Base-by-base conservation (phyloP, 1,140 invertebrate species). In the Scaptodrosophila lebanonensis region DNA sequence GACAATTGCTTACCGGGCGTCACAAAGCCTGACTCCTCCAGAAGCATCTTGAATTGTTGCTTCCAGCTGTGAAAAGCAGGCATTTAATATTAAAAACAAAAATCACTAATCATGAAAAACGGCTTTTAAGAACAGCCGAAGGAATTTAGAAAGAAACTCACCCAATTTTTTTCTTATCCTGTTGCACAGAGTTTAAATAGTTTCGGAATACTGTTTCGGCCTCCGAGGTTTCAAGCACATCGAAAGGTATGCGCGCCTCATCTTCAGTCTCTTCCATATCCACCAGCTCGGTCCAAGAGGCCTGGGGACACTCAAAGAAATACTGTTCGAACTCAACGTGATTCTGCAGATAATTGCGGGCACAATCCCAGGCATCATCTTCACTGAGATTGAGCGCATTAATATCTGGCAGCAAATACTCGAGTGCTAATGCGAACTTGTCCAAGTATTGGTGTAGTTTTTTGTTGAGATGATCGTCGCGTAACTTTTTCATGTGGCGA, bases 11-110 rank as follows among this genome's bases (percentile, higher is more conserved):
- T 97, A 3, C 97, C 97, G 6, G 97, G 96, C 8, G 94, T 95
- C 13, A 98, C 95, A 86, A 97, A 97, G 0, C 95, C 95, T 1
- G 96, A 97, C 87, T 98, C 96, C 86, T 97, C 95, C 50, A 99
- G 88, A 17, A 98, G 89, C 79, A 95, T 92, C 83, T 97, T 97
- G 88, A 99, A 99, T 86, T 98, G 95, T 79, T 96, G 93, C 72
- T 94, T 95, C 92, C 92, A 95, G 86, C 93, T 95, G 6, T 3
- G 15, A 11, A 13, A 69, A 47, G 66, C n/a, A 73, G 53, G 47
- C 44, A 17, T 69, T 58, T 13, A 42, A 30, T 43, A 63, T 38
- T 44, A 30, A 30, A 47, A n/a, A 8, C 6, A 20, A 15, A 22
- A 17, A 29, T 12, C 20, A 33, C 8, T 35, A 12, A 30, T 12